Evolutionary conservation across 2,113 vertebrate species (phyloP).

Genomic region (Phylloscopus trochiloides): DNA sequence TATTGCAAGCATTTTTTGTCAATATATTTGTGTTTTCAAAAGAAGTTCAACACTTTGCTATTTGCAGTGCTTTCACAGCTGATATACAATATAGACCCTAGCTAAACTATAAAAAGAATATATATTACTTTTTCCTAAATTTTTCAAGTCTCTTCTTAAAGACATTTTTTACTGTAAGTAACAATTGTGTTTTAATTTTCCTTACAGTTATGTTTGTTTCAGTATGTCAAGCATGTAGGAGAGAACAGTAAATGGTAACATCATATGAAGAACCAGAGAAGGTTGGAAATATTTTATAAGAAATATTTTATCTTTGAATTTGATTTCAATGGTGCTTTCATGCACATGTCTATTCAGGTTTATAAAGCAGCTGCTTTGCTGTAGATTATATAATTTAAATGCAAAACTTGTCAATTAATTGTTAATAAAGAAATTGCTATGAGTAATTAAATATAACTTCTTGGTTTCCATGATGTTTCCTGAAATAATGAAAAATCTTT

Average conservation of each 20-base stretch:
- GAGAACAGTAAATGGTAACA: background rate
- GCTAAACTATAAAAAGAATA: background rate
- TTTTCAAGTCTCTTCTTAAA: background rate
- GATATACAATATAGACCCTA: background rate
- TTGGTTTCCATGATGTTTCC: slow-evolving; percentile 17
- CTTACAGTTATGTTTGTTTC: background rate
- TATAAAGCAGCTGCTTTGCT: background rate
- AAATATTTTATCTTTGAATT: background rate
- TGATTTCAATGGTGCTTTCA: background rate
- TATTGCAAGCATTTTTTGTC: background rate
- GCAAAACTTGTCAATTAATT: background rate
- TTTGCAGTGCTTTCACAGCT: background rate
- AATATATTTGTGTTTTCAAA: background rate
- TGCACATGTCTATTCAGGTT: background rate
- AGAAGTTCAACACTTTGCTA: background rate
- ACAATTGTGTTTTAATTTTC: background rate
- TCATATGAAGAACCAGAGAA: background rate
- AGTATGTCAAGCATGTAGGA: background rate
- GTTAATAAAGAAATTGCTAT: background rate
- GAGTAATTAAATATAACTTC: background rate
- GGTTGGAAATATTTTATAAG: background rate
- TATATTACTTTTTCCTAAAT: background rate
- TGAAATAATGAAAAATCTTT: background rate
- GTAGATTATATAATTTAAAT: background rate
- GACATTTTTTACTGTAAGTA: background rate